These are phyloP conservation scores for Drosophila nannoptera DNA, from an alignment of 1,140 invertebrate genomes.

Conservation along the genomic window DNA sequence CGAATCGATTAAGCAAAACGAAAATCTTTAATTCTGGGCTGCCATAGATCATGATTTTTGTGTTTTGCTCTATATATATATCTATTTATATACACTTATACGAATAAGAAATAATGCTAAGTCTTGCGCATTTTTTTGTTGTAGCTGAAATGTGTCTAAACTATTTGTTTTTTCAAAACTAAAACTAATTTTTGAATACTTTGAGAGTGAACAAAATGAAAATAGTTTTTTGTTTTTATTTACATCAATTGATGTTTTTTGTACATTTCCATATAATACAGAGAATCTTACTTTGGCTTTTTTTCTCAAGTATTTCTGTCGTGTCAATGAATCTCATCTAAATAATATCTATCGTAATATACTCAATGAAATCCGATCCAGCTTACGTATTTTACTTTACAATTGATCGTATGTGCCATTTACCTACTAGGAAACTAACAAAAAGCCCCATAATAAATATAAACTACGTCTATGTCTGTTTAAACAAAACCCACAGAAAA, in stretches of 20 bases:
- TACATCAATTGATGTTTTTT: not conserved
- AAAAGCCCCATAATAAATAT: constrained; percentile 31
- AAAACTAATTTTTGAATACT: not conserved
- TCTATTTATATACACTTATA: constrained; percentile 42
- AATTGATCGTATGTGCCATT: constrained; percentile 51
- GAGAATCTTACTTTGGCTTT: not conserved
- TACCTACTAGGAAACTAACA: constrained; percentile 58
- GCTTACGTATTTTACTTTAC: constrained; percentile 45
- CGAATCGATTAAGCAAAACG: constrained; percentile 11
- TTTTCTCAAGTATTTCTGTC: constrained; percentile 61
- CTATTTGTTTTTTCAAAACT: constrained; percentile 43
- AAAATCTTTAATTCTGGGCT: constrained; percentile 52
- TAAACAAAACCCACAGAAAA: constrained; percentile 36
- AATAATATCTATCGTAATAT: constrained; percentile 52
- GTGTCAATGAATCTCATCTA: constrained; percentile 36
- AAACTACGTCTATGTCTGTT: constrained; percentile 52
- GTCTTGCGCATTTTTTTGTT: constrained; percentile 60
- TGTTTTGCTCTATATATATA: constrained; percentile 63
- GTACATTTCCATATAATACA: too few species aligned
- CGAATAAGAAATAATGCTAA: constrained; percentile 57
- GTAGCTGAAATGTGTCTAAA: constrained; percentile 73
- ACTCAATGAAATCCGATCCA: constrained; percentile 40
- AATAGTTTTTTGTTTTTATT: not conserved
- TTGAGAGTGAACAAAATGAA: not conserved
- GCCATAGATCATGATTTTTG: constrained; percentile 42